Percentiles rank a stretch among this genome's conserved stretches.
These are phyloP conservation scores for Anniella stebbinsi DNA, from an alignment of 2,797 vertebrate species.

Conservation along the genomic window DNA sequence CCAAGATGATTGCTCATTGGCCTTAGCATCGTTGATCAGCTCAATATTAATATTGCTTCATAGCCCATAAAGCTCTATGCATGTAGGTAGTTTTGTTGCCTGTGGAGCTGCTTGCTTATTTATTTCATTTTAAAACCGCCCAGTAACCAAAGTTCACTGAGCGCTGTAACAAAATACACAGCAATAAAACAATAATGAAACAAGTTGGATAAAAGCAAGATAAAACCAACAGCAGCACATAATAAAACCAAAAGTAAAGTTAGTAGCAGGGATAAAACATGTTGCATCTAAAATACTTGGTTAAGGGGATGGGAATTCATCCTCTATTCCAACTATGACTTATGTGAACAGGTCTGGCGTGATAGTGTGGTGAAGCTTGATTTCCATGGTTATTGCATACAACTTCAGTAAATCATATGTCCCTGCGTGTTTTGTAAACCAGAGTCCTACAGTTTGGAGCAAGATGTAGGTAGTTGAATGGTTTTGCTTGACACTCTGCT, in stretches of 20 bases:
- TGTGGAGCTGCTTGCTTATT: neutral
- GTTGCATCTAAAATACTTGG: neutral
- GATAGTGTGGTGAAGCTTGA: neutral
- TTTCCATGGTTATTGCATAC: neutral
- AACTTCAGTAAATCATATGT: neutral
- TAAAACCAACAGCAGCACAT: too few relatives aligned
- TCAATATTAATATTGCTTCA: neutral
- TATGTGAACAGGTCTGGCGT: neutral
- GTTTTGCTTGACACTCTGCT: neutral
- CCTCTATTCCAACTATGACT: neutral
- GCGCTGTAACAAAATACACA: too few relatives aligned
- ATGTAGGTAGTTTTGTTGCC: neutral
- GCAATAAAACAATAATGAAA: too few relatives aligned
- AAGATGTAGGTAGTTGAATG: neutral
- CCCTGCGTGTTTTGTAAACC: neutral
- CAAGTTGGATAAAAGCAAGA: too few relatives aligned
- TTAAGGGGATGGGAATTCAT: neutral
- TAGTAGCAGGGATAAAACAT: too few relatives aligned
- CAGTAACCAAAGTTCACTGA: too few relatives aligned
- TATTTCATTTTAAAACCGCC: too few relatives aligned
- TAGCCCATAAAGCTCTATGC: neutral
- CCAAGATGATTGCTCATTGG: neutral
- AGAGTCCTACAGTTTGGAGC: neutral
- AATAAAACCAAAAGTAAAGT: too few relatives aligned
- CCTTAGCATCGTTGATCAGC: neutral